Evolutionary conservation across 2,113 vertebrate genomes (phyloP), one percentile per base, ranked within the genome.

Genomic region (Pseudolaguvia tuberculata): DNA sequence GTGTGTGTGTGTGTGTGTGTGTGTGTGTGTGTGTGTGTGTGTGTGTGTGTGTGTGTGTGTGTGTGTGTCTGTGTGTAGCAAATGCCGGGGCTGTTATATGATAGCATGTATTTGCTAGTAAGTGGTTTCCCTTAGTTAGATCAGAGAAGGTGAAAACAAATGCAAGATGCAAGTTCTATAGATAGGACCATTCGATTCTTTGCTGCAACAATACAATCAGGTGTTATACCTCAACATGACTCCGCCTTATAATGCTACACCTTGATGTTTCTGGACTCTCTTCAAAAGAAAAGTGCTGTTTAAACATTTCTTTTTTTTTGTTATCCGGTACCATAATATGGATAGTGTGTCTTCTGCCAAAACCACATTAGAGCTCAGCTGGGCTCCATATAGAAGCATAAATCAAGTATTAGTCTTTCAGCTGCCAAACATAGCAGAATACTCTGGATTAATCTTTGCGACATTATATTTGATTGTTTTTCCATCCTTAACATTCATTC

Each of bases 191-290:
- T 77, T 75, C 70, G 58, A 58, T 53, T 72, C 53, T 73, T 66
- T 18, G 29, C 11, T 47, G 27, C 25, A 45, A 39, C 29, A 53
- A 52, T 29, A 47, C 47, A 69, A 73, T 82, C 81, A 73, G 76
- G 63, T 53, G 12, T 85, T 77, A 76, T 8, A 55, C 21, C 62
- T 81, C 81, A 78, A 59, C 75, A 62, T 55, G 35, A 68, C 51
- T 42, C 27, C 48, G 39, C 65, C 70, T 84, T 83, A 79, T 78
- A 70, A 2, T 0, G 0, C 70, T 78, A 75, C 65, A 69, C 18
- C 82, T 72, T 79, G 42, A 79, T 80, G 50, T 73, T 85, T 84
- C 59, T 65, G 78, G 75, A 82, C 76, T 67, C 65, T 20, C 29
- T 72, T 75, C 62, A 72, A 53, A 45, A 25, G 55, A 59, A 17